These are phyloP conservation scores for Sphaeridia pumilis DNA, from an alignment of 2,888 invertebrate genomes.

Conservation along the genomic window DNA sequence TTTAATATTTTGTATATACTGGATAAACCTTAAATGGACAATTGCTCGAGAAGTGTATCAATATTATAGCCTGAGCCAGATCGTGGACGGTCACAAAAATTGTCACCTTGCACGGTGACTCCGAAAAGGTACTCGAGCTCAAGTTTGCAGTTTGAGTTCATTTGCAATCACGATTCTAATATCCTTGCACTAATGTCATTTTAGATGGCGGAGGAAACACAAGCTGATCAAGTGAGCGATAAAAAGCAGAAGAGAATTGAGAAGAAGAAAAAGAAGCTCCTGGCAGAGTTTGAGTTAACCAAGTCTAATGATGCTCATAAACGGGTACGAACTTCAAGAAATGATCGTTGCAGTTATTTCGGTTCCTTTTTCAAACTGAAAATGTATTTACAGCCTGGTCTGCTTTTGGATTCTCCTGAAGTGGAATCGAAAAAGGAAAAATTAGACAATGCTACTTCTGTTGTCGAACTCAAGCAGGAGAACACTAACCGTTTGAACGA, in stretches of 20 bases:
- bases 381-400: constrained; percentile 19
- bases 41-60: too few species aligned
- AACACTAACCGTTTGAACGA: constrained; percentile 17
- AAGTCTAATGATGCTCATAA: constrained; percentile 22
- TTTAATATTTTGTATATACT: too few species aligned
- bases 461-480: not conserved
- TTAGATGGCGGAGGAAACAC: not conserved
- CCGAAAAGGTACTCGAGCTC: too few species aligned
- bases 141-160: too few species aligned
- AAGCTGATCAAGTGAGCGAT: not conserved
- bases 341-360: not conserved
- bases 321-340: constrained; percentile 13
- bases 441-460: not conserved
- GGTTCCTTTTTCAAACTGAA: too few species aligned
- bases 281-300: constrained; percentile 26
- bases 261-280: constrained; percentile 23
- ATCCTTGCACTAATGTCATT: too few species aligned
- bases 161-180: too few species aligned
- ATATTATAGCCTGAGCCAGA: too few species aligned
- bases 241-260: constrained; percentile 14
- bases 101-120: too few species aligned
- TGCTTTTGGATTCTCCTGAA: constrained; percentile 17
- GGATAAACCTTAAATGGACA: too few species aligned
- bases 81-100: too few species aligned
- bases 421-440: constrained; percentile 10